Conservation (phyloP, 2,113 vertebrate species). For the Papio anubis region DNA sequence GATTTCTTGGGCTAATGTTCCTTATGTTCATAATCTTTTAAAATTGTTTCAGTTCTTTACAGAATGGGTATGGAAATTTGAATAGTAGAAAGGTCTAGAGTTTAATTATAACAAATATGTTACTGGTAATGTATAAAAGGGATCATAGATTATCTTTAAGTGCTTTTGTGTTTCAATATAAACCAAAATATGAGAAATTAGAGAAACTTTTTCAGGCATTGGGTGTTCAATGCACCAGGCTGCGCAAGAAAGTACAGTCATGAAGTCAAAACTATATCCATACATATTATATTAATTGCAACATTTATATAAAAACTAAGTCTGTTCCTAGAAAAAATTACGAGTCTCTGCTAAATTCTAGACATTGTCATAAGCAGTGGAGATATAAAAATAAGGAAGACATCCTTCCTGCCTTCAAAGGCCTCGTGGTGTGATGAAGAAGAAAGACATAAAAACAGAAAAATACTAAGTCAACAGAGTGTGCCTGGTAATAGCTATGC, state of each 20-base stretch:
- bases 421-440: background rate
- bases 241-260: background rate
- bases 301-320: background rate
- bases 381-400: background rate
- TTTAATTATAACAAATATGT: background rate
- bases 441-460: background rate
- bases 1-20: background rate
- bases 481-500: background rate
- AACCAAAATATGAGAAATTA: background rate
- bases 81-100: background rate
- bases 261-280: background rate
- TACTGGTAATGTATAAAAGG: background rate
- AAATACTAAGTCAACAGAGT: background rate
- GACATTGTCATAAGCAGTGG: background rate
- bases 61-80: background rate
- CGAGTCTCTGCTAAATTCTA: background rate
- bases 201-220: background rate
- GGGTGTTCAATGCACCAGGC: background rate
- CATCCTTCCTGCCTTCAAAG: background rate
- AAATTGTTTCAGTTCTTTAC: background rate
- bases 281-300: background rate
- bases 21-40: background rate
- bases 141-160: background rate
- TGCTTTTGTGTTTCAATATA: background rate
- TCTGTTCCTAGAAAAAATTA: background rate